Evolutionary conservation across 2,113 vertebrate species (phyloP).

Genomic region (Budorcas taxicolor): DNA sequence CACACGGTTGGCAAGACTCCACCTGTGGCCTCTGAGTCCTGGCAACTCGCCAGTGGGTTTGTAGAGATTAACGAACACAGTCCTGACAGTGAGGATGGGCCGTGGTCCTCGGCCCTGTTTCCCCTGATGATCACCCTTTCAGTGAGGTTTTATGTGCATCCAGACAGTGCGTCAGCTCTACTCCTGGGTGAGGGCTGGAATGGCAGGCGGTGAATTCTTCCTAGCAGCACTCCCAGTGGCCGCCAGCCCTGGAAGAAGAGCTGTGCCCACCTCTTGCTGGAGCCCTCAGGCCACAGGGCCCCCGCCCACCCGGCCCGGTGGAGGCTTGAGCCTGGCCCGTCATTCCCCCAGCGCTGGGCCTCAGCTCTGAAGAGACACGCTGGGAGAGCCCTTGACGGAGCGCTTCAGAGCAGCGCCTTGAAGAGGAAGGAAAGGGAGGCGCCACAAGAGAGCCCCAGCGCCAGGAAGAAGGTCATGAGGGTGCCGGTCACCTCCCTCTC

Average conservation of each 20-base stretch:
- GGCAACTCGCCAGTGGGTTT: neutral
- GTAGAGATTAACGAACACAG: neutral
- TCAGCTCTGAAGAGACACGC: neutral
- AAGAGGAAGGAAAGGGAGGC: slow-evolving; percentile 86
- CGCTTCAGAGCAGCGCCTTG: slow-evolving; percentile 77
- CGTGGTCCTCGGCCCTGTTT: fast-evolving
- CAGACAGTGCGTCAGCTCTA: neutral
- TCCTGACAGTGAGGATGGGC: neutral
- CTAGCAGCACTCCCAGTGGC: neutral
- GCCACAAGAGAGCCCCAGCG: slow-evolving; percentile 86
- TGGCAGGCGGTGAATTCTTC: neutral
- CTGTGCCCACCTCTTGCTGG: neutral
- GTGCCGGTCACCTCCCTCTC: slow-evolving; percentile 87
- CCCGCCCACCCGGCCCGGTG: fast-evolving
- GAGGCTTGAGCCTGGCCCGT: neutral
- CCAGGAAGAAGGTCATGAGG: slow-evolving; percentile 92
- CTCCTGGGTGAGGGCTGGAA: neutral
- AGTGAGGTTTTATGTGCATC: neutral
- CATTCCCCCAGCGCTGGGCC: neutral
- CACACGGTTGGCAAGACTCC: neutral
- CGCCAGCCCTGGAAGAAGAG: neutral
- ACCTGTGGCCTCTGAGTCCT: neutral
- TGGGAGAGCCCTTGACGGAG: neutral
- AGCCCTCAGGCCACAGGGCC: neutral
- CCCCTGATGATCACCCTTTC: neutral